A percentile compares a stretch with the other conserved stretches of the same genome.
Evolutionary conservation across 2,113 vertebrate species (phyloP).

Genomic region (Phoxinus phoxinus): DNA sequence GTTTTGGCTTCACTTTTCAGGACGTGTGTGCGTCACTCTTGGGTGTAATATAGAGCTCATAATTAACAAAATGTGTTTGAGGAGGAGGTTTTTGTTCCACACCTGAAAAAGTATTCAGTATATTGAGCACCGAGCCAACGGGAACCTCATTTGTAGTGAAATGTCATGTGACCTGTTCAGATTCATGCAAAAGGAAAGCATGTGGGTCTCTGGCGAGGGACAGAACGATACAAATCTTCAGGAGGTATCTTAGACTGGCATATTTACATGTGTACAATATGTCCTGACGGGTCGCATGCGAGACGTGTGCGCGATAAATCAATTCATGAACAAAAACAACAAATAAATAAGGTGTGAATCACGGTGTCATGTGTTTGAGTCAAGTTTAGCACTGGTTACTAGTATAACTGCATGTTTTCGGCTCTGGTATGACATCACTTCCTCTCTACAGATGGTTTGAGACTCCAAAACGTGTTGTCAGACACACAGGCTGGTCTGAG

Average conservation of each 20-base stretch:
- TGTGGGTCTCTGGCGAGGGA: neutral
- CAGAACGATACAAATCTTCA: constrained; percentile 37
- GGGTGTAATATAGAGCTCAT: neutral
- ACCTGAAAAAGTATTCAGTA: neutral
- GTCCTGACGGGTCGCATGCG: constrained; percentile 42
- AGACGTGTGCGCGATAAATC: constrained; percentile 40
- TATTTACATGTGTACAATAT: constrained; percentile 57
- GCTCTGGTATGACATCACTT: constrained; percentile 11
- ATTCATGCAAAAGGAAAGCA: constrained; percentile 29
- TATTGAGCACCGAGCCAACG: neutral
- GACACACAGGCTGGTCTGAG: neutral
- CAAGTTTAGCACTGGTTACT: neutral
- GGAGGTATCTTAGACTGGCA: constrained; percentile 54
- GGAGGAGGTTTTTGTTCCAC: neutral
- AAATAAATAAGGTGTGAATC: constrained; percentile 47
- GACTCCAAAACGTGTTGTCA: neutral
- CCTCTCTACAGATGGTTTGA: neutral
- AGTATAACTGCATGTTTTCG: neutral
- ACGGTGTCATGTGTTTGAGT: neutral
- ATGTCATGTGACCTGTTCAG: constrained; percentile 22
- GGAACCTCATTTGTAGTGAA: neutral
- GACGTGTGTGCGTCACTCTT: too few species aligned
- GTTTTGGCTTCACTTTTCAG: too few species aligned
- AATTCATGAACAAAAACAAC: constrained; percentile 27
- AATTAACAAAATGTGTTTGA: constrained; percentile 37